Conservation (phyloP, 2,113 vertebrate genomes). For the Cebidichthys violaceus region DNA sequence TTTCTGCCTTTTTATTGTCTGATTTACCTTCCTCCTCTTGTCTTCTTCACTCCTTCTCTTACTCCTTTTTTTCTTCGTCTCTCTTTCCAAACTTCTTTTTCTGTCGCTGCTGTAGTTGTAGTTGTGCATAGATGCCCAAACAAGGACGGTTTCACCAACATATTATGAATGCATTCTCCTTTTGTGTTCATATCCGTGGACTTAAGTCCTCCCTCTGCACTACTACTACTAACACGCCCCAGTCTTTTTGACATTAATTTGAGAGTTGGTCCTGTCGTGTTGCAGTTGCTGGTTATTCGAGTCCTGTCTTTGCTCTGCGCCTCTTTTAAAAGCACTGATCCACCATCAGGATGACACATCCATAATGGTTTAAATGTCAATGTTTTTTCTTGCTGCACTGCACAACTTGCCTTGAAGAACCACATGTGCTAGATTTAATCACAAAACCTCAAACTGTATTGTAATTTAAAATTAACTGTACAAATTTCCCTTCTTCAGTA, state of each 20-base stretch:
- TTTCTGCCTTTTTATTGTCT: conserved; percentile 1
- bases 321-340: conserved; percentile 44
- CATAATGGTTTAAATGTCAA: conserved; percentile 45
- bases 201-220: conserved; percentile 10
- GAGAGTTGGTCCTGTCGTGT: conserved; percentile 23
- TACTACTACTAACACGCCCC: conserved; percentile 21
- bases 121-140: conserved; percentile 76
- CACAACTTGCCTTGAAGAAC: conserved; percentile 15
- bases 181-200: conserved; percentile 44
- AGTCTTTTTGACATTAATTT: conserved; percentile 22
- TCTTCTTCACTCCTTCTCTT: background rate
- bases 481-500: conserved; percentile 27
- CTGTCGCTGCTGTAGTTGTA: conserved; percentile 41
- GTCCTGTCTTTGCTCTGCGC: conserved; percentile 26
- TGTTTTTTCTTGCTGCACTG: conserved; percentile 38
- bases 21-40: conserved; percentile 3
- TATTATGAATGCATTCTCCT: conserved; percentile 40
- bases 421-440: background rate
- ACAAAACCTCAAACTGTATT: conserved; percentile 4
- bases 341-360: conserved; percentile 53
- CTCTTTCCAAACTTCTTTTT: conserved; percentile 36
- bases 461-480: conserved; percentile 40
- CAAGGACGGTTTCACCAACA: conserved; percentile 65
- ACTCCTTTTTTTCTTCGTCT: conserved; percentile 11
- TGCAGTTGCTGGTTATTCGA: conserved; percentile 25